Conservation (phyloP, 2,888 invertebrate species). For the Tupiocoris notatus region DNA sequence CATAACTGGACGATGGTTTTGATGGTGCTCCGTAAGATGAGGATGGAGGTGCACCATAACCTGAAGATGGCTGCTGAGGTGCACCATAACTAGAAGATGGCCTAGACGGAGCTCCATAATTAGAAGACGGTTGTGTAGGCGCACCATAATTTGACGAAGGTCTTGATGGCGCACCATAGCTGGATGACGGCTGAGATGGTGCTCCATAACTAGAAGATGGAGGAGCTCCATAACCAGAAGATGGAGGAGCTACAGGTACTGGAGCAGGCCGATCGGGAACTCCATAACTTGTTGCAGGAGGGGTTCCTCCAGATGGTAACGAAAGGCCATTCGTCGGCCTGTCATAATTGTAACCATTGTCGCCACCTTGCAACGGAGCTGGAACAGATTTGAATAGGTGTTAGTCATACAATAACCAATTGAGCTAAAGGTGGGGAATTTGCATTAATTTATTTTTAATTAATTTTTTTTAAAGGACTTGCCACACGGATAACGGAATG, state of each 20-base stretch:
- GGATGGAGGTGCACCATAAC: slow-evolving; percentile 41
- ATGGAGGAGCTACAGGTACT: slow-evolving; percentile 47
- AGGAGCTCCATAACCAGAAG: slow-evolving; percentile 42
- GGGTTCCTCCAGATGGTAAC: slow-evolving; percentile 33
- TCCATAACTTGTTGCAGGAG: slow-evolving; percentile 49
- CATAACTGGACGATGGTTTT: slow-evolving; percentile 50
- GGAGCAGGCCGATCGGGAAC: slow-evolving; percentile 49
- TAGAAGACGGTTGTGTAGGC: slow-evolving; percentile 23
- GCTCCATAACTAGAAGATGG: slow-evolving; percentile 1
- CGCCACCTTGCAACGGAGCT: slow-evolving; percentile 47
- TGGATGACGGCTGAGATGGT: slow-evolving; percentile 43
- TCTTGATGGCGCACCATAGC: slow-evolving; percentile 50
- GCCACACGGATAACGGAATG: too few relatives aligned
- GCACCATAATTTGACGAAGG: slow-evolving; percentile 40
- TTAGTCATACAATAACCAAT: too few relatives aligned
- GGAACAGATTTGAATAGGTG: too few relatives aligned
- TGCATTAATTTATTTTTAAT: too few relatives aligned
- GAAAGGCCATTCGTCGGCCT: slow-evolving; percentile 40
- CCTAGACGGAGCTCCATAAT: slow-evolving; percentile 46
- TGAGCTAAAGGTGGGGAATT: too few relatives aligned
- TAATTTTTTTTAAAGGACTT: too few relatives aligned
- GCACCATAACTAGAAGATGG: slow-evolving; percentile 42
- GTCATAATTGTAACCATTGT: slow-evolving; percentile 42
- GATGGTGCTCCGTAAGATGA: not conserved
- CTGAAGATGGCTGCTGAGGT: slow-evolving; percentile 39